Percentiles rank a stretch among this genome's conserved stretches.
Evolutionary conservation across 1,140 invertebrate species (phyloP).

Genomic region (Leptopilina clavipes): DNA sequence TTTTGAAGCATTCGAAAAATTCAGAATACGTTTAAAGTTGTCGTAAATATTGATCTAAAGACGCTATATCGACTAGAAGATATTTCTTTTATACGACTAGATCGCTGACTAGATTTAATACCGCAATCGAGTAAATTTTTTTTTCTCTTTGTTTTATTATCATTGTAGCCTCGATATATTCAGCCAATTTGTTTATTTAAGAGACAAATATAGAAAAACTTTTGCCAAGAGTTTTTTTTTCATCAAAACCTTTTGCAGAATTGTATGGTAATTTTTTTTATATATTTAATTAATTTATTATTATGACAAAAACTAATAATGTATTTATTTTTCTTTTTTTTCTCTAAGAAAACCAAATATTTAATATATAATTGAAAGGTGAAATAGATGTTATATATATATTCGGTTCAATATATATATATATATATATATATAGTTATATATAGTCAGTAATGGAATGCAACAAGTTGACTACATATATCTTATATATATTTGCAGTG

Average conservation of each 20-base stretch:
- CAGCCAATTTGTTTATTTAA: conserved; percentile 5
- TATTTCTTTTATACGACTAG: conserved; percentile 19
- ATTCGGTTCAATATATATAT: neutral
- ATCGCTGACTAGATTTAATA: conserved; percentile 31
- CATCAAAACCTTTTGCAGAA: too few species aligned
- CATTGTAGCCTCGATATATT: neutral
- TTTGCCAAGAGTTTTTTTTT: neutral
- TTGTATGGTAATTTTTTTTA: neutral
- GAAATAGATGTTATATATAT: neutral
- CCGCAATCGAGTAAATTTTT: conserved; percentile 6
- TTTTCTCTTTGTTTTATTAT: neutral
- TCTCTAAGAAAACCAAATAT: neutral
- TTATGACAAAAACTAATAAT: neutral
- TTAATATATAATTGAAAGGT: neutral
- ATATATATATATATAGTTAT: too few species aligned
- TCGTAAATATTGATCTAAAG: neutral
- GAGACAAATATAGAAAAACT: neutral
- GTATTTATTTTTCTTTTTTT: neutral
- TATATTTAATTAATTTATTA: too few species aligned
- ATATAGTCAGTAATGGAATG: conserved; percentile 16
- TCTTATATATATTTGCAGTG: too few species aligned
- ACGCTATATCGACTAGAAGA: neutral
- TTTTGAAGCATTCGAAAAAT: neutral
- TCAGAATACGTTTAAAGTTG: neutral
- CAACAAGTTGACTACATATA: conserved; percentile 11